A percentile compares a stretch with the other conserved stretches of the same genome.
phyloP scores from a whole-genome alignment of 2,113 vertebrate genomes.

The Gobio gobio region DNA sequence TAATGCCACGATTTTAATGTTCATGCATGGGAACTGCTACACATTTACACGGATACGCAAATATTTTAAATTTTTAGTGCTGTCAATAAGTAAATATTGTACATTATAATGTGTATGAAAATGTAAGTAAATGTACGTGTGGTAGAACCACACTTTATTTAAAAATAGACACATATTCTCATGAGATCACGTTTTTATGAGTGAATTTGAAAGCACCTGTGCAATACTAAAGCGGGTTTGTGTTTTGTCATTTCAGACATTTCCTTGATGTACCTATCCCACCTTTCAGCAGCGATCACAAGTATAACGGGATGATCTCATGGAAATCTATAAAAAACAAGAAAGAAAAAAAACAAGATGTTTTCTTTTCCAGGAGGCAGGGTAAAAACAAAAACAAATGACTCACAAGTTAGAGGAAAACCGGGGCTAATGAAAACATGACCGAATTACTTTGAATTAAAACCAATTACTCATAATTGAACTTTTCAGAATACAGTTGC shows the following conservation, averaged over 20 bases:
- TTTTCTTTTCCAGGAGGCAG: background rate
- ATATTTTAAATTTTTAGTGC: too few relatives aligned
- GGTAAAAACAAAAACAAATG: background rate
- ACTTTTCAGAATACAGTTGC: background rate
- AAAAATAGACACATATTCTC: too few relatives aligned
- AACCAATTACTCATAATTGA: background rate
- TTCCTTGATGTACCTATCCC: background rate
- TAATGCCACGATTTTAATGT: too few relatives aligned
- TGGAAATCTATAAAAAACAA: background rate
- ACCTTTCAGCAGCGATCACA: background rate
- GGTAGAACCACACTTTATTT: too few relatives aligned
- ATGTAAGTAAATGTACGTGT: too few relatives aligned
- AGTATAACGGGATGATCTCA: background rate
- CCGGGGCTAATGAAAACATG: background rate
- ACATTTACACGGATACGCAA: too few relatives aligned
- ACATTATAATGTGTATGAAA: too few relatives aligned
- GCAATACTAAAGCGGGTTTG: background rate
- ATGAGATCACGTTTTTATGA: background rate
- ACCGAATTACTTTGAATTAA: background rate
- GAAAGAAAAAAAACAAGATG: background rate
- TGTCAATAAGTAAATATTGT: too few relatives aligned
- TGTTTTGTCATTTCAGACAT: background rate
- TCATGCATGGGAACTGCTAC: too few relatives aligned
- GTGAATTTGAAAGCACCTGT: background rate
- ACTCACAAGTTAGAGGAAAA: conserved; percentile 8